Percentiles rank a stretch among this genome's conserved stretches.
phyloP scores from a whole-genome alignment of 2,888 invertebrate genomes.

The Auanema freiburgensis region DNA sequence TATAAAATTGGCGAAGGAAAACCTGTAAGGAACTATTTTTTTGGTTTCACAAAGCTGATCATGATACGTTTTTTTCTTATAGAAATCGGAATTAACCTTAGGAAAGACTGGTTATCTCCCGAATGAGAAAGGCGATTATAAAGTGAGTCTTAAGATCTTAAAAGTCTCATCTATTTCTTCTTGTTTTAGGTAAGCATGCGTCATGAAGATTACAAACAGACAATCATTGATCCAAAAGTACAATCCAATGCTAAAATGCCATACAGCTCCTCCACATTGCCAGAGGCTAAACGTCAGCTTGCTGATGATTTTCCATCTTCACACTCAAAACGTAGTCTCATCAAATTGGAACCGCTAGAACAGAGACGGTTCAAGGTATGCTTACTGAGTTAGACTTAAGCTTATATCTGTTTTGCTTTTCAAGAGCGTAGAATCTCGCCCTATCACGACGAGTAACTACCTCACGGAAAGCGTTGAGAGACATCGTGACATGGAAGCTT shows the following conservation, averaged over 20 bases:
- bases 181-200: conserved; percentile 30
- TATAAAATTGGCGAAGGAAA: conserved; percentile 55
- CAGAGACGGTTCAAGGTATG: conserved; percentile 55
- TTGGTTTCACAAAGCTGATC: conserved; percentile 3
- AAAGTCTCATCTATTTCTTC: too few species aligned
- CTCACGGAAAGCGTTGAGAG: conserved; percentile 61
- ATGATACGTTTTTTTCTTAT: conserved; percentile 9
- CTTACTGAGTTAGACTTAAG: neutral
- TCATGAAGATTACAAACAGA: conserved; percentile 62
- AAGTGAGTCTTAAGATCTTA: conserved; percentile 13
- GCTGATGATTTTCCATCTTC: conserved; percentile 60
- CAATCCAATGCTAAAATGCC: conserved; percentile 58
- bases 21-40: conserved; percentile 35
- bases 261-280: conserved; percentile 33
- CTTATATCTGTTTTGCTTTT: conserved; percentile 19
- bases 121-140: conserved; percentile 57
- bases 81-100: conserved; percentile 38
- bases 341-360: conserved; percentile 63
- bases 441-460: conserved; percentile 60
- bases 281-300: conserved; percentile 43
- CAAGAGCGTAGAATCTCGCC: conserved; percentile 59
- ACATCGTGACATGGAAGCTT: conserved; percentile 60
- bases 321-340: conserved; percentile 52
- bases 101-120: conserved; percentile 46
- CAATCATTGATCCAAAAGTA: conserved; percentile 64